These are phyloP conservation scores for Silurus asotus DNA, from an alignment of 2,113 vertebrate genomes.

Conservation along the genomic window DNA sequence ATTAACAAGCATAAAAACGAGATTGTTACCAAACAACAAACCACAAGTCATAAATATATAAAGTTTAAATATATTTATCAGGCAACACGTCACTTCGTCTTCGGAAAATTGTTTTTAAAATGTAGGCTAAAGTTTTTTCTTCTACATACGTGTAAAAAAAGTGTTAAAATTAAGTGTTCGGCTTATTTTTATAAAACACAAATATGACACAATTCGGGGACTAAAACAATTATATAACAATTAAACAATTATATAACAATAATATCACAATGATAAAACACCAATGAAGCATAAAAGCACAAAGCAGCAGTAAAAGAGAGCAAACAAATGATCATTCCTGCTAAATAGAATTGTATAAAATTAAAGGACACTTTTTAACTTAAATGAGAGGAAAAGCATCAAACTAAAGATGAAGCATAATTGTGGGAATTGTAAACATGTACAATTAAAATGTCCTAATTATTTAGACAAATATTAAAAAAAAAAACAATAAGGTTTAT, in stretches of 20 bases:
- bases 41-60: neutral
- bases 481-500: neutral
- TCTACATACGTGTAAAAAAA: neutral
- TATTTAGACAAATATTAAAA: too few species aligned
- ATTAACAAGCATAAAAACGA: neutral
- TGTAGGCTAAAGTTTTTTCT: neutral
- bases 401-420: neutral
- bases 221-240: neutral
- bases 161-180: neutral
- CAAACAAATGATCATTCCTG: neutral
- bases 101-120: neutral
- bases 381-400: too few species aligned
- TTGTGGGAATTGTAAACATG: neutral
- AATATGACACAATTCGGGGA: neutral
- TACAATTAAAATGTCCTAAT: too few species aligned
- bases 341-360: neutral
- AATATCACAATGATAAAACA: neutral
- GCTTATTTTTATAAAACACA: neutral
- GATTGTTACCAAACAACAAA: neutral
- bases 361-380: too few species aligned
- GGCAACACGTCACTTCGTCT: neutral
- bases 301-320: neutral
- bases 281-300: neutral
- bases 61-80: neutral
- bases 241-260: neutral